Evolutionary conservation across 2,888 invertebrate genomes (phyloP).

Genomic region (Erannis defoliaria): DNA sequence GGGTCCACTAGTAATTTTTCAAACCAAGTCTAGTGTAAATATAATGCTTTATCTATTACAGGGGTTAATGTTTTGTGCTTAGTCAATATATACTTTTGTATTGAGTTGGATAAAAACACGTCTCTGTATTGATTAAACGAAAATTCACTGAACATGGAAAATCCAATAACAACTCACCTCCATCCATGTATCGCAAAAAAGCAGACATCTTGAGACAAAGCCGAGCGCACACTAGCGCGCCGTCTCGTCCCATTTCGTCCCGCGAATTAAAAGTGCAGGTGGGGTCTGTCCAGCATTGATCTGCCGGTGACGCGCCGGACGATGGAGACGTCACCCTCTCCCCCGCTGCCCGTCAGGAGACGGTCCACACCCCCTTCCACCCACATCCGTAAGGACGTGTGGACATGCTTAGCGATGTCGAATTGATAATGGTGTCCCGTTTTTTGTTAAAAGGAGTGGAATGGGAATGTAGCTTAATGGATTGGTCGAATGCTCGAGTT

Average conservation of each 20-base stretch:
- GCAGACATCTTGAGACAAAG: constrained; percentile 52
- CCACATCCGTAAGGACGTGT: constrained; percentile 67
- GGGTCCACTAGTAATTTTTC: too few species aligned
- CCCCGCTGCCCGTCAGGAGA: constrained; percentile 48
- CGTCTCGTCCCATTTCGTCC: constrained; percentile 46
- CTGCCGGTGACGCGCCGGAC: constrained; percentile 77
- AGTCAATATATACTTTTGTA: too few species aligned
- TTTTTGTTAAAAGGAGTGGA: constrained; percentile 57
- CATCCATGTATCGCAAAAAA: constrained; percentile 34
- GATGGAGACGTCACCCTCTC: constrained; percentile 71
- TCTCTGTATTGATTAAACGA: background rate
- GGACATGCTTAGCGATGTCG: constrained; percentile 77
- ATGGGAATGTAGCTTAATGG: constrained; percentile 50
- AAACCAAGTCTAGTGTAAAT: too few species aligned
- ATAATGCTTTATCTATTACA: too few species aligned
- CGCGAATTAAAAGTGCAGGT: constrained; percentile 84
- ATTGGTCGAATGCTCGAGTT: constrained; percentile 46
- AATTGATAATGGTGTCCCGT: constrained; percentile 73
- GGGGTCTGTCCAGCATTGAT: constrained; percentile 83
- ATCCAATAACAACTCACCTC: constrained; percentile 38
- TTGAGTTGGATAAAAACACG: too few species aligned
- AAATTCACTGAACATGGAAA: constrained; percentile 18
- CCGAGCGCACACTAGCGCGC: constrained; percentile 47
- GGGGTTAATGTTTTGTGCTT: too few species aligned
- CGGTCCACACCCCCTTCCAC: constrained; percentile 33